Base-by-base conservation (phyloP, 2,888 invertebrate species). In the Chesias legatella region DNA sequence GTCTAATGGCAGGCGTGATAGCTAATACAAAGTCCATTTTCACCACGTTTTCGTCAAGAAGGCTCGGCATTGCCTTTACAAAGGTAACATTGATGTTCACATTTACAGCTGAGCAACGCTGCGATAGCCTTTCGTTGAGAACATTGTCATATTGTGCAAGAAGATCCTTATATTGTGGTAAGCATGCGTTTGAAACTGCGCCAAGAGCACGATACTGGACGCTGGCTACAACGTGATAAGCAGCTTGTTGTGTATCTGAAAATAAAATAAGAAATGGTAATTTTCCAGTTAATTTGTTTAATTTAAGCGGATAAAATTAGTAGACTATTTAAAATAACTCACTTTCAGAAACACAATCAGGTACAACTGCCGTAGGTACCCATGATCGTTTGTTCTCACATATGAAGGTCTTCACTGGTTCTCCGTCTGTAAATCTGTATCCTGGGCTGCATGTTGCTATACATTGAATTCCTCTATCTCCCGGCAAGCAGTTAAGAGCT, bases 321-420 rank as follows among this genome's bases (percentile, higher is more conserved):
- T n/a, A 9, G 10, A 23, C 8, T 23, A 23, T 8, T 1, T 7
- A 7, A 34, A 9, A 34, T 8, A 21, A 76, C 86, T 74, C 75
- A 94, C 94, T 95, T 90, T 97, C 96, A 2, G 97, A 96, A 10
- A 98, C 97, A 77, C 98, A 98, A 66, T 98, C 97, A 0, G 98
- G 98, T 10, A 98, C 97, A 30, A 97, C 94, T 6, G 95, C 94
- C 1, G 93, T 92, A 1, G 98, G 98, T 6, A 91, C 90, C 98
- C 98, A 98, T 43, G 93, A 90, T 32, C 93, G 92, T 57, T 93
- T 94, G 0, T 91, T 91, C 71, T 95, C 94, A 67, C 97, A 98
- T 1, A 93, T 90, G 73, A 96, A 98, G 0, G 94, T 94, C 76
- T 97, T 97, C 0, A 94, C 92, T 1, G 94, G 93, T 67, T 95